These are phyloP conservation scores for Cataglyphis albicans DNA, from an alignment of 2,888 invertebrate species.

Conservation along the genomic window DNA sequence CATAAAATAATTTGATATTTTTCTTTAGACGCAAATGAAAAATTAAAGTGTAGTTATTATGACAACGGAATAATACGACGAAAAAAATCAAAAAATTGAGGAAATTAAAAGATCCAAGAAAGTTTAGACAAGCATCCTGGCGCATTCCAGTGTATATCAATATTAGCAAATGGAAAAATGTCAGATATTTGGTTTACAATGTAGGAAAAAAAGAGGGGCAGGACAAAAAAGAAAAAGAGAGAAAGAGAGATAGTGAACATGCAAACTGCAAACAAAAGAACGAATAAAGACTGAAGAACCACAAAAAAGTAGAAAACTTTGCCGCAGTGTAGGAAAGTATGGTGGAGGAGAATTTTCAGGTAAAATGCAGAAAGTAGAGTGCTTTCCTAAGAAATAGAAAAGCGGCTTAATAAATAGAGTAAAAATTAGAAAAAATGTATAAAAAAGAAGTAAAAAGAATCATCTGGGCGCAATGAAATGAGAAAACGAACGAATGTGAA, in stretches of 20 bases:
- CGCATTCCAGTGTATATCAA: neutral
- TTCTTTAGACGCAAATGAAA: neutral
- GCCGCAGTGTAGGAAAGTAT: conserved; percentile 61
- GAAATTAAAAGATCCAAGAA: neutral
- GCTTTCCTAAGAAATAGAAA: conserved; percentile 71
- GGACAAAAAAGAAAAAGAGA: neutral
- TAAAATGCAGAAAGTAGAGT: conserved; percentile 54
- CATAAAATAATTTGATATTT: neutral
- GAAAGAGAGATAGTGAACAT: neutral
- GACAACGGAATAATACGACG: neutral
- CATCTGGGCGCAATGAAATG: conserved; percentile 39
- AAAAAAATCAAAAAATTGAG: neutral
- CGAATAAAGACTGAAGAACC: neutral
- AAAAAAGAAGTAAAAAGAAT: conserved; percentile 48
- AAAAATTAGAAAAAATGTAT: conserved; percentile 17
- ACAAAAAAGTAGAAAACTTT: conserved; percentile 51
- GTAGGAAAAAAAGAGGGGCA: neutral
- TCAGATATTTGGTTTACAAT: neutral
- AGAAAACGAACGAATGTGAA: conserved; percentile 27
- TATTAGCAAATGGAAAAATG: neutral
- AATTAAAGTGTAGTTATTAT: neutral
- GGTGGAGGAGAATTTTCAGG: conserved; percentile 35
- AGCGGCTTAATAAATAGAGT: neutral
- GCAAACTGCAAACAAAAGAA: conserved; percentile 18
- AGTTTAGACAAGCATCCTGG: neutral